Evolutionary conservation across 2,888 invertebrate species (phyloP), one percentile per base, ranked within the genome.

Genomic region (Caradrina clavipalpis): DNA sequence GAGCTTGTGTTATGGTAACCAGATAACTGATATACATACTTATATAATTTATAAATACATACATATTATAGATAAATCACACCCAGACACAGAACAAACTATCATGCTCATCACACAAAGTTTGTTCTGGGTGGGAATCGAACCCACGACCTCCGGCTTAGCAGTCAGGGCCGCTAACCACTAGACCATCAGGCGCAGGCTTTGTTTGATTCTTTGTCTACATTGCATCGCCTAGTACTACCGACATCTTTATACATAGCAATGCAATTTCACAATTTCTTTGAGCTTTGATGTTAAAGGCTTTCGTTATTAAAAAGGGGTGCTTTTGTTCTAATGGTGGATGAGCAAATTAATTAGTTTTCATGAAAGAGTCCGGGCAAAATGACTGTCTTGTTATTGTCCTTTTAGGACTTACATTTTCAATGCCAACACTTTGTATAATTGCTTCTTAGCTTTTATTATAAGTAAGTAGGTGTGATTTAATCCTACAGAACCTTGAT

Each of bases 321-420:
- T 22, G 57, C 53, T 58, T 60, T 79, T 66, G 31, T 74, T 64
- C 13, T 50, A 2, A 50, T 54, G 39, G 47, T 61, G n/a, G 50
- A 53, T 42, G 56, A 51, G 64, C 21, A 73, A 78, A 60, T 78
- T 78, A 49, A 75, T 63, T 55, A 45, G 58, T 47, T 72, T 72
- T 59, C n/a, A 54, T 42, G 22, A 73, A 56, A 56, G 55, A 54
- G 45, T 56, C 15, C 22, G 31, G 13, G 21, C 10, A 51, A 60
- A 77, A 56, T 51, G 35, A 35, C 35, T 35, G 26, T 56, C 55
- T 50, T 69, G 6, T 21, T 55, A 69, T 59, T 71, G 55, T 51
- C 6, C 19, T 73, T 60, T 39, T 13, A n/a, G n/a, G 0, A 42
- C 19, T 57, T 22, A 15, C n/a, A 49, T 68, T 53, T 19, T 47